Percentiles rank a stretch among this genome's conserved stretches.
These are phyloP conservation scores for Tetramorium parvispinum DNA, from an alignment of 1,140 invertebrate genomes.

Conservation along the genomic window DNA sequence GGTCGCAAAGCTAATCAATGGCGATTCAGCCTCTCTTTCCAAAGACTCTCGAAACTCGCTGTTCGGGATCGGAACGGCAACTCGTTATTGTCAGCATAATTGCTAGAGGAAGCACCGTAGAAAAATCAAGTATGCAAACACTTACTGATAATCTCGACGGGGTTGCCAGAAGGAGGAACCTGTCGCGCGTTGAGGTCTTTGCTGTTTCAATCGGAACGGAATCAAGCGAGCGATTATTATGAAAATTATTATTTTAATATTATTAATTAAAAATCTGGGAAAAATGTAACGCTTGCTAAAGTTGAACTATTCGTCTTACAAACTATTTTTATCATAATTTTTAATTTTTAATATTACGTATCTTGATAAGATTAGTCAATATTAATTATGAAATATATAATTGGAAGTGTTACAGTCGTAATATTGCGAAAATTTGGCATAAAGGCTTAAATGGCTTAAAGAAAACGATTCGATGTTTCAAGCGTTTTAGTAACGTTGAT, in stretches of 20 bases:
- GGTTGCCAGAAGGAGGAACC: conserved; percentile 66
- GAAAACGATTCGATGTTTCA: not conserved
- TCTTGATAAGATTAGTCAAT: not conserved
- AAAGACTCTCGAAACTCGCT: conserved; percentile 56
- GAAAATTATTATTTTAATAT: not conserved
- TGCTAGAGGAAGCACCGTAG: conserved; percentile 69
- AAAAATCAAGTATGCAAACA: conserved; percentile 81
- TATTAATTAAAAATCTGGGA: not conserved
- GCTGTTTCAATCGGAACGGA: conserved; percentile 75
- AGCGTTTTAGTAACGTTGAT: not conserved
- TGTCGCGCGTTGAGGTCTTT: conserved; percentile 63
- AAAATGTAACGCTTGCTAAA: not conserved
- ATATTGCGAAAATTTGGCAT: not conserved
- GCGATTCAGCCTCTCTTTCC: not conserved
- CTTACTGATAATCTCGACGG: conserved; percentile 77
- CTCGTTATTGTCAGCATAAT: conserved; percentile 72
- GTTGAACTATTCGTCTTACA: not conserved
- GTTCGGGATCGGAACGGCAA: conserved; percentile 73
- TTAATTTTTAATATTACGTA: not conserved
- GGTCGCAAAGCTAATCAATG: conserved; percentile 5
- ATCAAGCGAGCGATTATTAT: conserved; percentile 68
- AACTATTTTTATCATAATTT: not conserved
- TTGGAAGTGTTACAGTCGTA: not conserved
- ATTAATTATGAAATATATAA: not conserved
- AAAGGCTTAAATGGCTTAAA: not conserved